Base-by-base conservation (phyloP, 2,797 vertebrate species). In the Pseudochromis fuscus region DNA sequence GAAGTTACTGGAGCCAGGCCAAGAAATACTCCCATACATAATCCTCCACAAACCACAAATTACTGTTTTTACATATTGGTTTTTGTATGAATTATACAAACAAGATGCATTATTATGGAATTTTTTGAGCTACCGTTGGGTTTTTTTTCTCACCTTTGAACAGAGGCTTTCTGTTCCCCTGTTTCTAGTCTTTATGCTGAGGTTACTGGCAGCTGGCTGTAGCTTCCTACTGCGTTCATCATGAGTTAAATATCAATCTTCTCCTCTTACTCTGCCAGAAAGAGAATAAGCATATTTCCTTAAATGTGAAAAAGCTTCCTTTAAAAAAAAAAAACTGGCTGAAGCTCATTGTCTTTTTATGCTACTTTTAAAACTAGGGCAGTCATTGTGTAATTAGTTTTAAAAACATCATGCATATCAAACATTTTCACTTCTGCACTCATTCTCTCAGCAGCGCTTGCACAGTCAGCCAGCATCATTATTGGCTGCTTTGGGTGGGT, bases 331-430 rank as follows among this genome's bases (percentile, higher is more conserved):
- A 37, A 62, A 61, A 37, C 13, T 15, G 56, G 4, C 28, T 15
- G 13, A 37, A 49, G 31, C 45, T 70, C 21, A 45, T 67, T 72
- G 40, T 78, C 40, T 69, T 77, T 59, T 65, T 37, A 60, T 72
- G 76, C n/a, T 57, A 48, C 42, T 68, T 67, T 72, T 65, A 59
- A 85, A 89, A 87, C 52, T 73, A 53, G 83, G 72, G 68, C 79
- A 85, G 44, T 45, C 38, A 56, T 67, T 64, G 30, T 66, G 75
- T 62, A 76, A 72, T 84, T 83, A 69, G 57, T 56, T 75, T 37
- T 25, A 57, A 52, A 46, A 46, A 82, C 9, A 4, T 48, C 56
- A 40, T 70, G 42, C 62, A 77, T 75, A 62, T 73, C 59, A 70
- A 57, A 67, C 55, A 58, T 67, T 58, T 55, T 53, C 48, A 37